Evolutionary conservation across 2,797 vertebrate genomes (phyloP).

Genomic region (Lerista edwardsae): DNA sequence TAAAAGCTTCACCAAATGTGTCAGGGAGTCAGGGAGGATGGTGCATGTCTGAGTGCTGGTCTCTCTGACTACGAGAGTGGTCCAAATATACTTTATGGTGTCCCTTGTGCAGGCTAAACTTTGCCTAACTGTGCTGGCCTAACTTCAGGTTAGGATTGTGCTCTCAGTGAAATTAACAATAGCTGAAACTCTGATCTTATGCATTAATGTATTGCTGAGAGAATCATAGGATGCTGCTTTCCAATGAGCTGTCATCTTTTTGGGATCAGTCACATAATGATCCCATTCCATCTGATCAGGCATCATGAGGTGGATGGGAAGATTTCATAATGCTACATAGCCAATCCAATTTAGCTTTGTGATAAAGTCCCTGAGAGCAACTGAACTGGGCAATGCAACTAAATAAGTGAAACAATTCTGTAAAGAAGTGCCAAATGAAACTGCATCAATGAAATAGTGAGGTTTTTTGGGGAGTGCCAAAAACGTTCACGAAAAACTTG

Average conservation of each 20-base stretch:
- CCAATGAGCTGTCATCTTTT: background rate
- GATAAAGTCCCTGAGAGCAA: no score
- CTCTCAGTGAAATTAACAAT: no score
- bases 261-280: background rate
- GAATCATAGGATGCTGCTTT: no score
- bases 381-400: background rate
- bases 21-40: no score
- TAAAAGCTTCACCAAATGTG: slow-evolving; percentile 1
- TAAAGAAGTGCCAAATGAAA: background rate
- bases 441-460: no score
- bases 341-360: background rate
- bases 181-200: background rate
- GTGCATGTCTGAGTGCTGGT: no score
- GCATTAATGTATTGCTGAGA: background rate
- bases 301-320: no score
- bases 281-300: background rate
- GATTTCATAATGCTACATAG: background rate
- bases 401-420: background rate
- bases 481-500: background rate
- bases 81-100: no score
- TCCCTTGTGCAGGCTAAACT: no score
- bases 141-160: no score
- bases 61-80: no score
- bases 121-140: no score
- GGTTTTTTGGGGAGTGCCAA: background rate